Conservation (phyloP, 2,888 invertebrate genomes). For the Coelopa pilipes region DNA sequence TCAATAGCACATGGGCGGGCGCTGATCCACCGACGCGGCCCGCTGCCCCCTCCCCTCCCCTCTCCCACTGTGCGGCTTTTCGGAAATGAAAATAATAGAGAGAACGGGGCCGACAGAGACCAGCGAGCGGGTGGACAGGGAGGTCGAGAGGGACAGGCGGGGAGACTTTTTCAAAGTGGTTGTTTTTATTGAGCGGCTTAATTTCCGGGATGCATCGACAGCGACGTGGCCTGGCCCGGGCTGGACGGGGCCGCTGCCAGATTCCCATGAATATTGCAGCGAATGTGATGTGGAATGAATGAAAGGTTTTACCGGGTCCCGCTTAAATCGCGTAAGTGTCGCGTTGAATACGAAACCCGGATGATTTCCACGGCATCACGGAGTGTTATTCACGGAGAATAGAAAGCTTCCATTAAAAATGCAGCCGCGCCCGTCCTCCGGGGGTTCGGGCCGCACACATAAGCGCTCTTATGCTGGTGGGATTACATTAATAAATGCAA, state of each 20-base stretch:
- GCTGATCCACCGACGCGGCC: no score
- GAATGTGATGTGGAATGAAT: constrained; percentile 2
- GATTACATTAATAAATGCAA: not conserved
- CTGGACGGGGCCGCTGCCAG: not conserved
- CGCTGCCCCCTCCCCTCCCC: no score
- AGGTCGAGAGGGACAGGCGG: not conserved
- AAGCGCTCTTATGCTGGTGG: not conserved
- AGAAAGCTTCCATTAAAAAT: no score
- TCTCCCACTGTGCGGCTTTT: not conserved
- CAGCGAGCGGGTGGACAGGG: no score
- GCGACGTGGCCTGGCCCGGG: no score
- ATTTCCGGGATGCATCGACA: not conserved
- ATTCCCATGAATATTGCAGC: not conserved
- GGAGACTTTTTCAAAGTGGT: not conserved
- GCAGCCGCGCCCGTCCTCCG: no score
- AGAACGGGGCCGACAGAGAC: no score
- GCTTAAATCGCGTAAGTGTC: not conserved
- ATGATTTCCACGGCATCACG: not conserved
- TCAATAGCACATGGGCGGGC: no score
- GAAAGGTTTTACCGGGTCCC: not conserved
- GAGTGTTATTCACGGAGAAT: no score
- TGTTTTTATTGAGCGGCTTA: constrained; percentile 1
- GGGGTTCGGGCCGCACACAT: no score
- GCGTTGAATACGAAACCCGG: constrained; percentile 1
- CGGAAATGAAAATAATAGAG: constrained; percentile 2